Percentiles rank a stretch among this genome's conserved stretches.
Conservation (phyloP, 2,113 vertebrate genomes). For the Girardinichthys multiradiatus region DNA sequence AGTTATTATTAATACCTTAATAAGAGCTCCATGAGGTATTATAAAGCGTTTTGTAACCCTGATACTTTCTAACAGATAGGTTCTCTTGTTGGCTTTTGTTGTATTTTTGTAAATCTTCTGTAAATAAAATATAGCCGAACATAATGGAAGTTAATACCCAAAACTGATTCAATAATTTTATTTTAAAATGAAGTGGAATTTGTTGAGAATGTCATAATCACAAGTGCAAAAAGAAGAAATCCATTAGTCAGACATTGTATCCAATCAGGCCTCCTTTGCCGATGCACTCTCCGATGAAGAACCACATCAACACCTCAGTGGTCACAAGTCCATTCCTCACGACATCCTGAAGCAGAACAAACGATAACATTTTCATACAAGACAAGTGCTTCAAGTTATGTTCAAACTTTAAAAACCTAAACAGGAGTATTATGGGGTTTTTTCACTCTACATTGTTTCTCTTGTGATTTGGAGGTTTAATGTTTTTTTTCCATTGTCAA, state of each 20-base stretch:
- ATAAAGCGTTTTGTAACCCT: neutral
- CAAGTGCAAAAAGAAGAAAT: slow-evolving; percentile 20
- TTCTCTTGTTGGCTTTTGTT: neutral
- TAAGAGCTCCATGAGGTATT: neutral
- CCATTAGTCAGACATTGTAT: slow-evolving; percentile 86
- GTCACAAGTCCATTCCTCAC: slow-evolving; percentile 91
- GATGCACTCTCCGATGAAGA: slow-evolving; percentile 96
- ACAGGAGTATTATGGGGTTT: neutral
- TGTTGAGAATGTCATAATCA: slow-evolving; percentile 30
- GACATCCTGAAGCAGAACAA: slow-evolving; percentile 83
- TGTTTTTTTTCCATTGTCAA: neutral
- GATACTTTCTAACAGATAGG: neutral
- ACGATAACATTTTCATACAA: neutral
- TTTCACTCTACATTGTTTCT: neutral
- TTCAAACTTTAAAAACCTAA: neutral
- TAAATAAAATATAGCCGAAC: slow-evolving; percentile 22
- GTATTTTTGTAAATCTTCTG: neutral
- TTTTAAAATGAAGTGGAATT: slow-evolving; percentile 14
- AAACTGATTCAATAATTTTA: slow-evolving; percentile 25
- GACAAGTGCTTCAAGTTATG: neutral
- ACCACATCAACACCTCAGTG: slow-evolving; percentile 97
- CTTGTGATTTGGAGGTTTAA: neutral
- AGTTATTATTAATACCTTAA: neutral
- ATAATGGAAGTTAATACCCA: slow-evolving; percentile 4
- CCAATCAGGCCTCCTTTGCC: slow-evolving; percentile 91